Percentiles rank a stretch among this genome's conserved stretches.
phyloP scores from a whole-genome alignment of 2,797 vertebrate genomes.

The Sebastes taczanowskii region DNA sequence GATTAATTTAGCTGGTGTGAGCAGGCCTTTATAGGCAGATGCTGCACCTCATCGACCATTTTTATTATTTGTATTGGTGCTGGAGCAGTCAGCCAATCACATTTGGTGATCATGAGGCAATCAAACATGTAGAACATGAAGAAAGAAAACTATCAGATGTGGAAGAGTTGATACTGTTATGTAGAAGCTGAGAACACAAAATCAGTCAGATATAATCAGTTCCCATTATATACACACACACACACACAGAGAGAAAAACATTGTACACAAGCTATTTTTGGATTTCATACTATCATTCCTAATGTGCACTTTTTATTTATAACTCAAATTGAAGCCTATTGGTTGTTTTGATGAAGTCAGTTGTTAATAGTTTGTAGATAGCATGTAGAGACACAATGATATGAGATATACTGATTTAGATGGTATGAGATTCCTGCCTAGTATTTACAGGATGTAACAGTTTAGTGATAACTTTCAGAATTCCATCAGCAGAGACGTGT shows the following conservation, averaged over 20 bases:
- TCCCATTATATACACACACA: too few relatives aligned
- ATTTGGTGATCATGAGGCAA: neutral
- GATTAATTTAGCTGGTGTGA: too few relatives aligned
- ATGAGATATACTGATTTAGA: slow-evolving; percentile 7
- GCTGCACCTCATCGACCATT: neutral
- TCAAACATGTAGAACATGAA: neutral
- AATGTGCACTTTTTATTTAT: slow-evolving; percentile 24
- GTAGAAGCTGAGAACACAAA: neutral
- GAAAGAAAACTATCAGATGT: neutral
- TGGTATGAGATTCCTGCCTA: slow-evolving; percentile 24
- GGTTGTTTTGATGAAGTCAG: slow-evolving; percentile 2
- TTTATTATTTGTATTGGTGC: neutral
- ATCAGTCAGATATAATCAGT: neutral
- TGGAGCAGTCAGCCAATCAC: neutral
- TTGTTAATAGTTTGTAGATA: slow-evolving; percentile 46
- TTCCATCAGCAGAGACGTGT: neutral
- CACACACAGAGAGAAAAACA: neutral
- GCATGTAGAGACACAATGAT: slow-evolving; percentile 46
- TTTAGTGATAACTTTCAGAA: neutral
- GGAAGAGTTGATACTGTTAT: neutral
- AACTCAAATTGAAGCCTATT: neutral
- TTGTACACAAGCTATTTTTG: slow-evolving; percentile 44
- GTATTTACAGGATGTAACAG: slow-evolving; percentile 27
- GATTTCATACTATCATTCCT: slow-evolving; percentile 19
- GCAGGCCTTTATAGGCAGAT: neutral